These are phyloP conservation scores for Gallinago paraguaiae DNA, from an alignment of 2,113 vertebrate genomes.

Conservation along the genomic window DNA sequence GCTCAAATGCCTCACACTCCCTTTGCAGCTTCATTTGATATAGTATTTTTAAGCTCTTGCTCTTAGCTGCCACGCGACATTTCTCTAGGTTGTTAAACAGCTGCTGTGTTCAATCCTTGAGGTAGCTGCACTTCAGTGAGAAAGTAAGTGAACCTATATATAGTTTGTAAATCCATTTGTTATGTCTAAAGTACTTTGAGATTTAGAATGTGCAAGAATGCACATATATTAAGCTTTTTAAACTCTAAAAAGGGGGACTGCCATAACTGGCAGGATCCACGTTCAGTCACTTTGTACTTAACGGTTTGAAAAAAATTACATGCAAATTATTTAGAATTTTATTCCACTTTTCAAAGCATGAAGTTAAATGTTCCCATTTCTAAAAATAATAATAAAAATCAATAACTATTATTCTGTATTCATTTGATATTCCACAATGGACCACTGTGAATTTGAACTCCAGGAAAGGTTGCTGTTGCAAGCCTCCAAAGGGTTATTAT, in stretches of 20 bases:
- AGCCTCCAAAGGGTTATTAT: conserved; percentile 41
- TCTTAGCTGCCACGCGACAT: neutral
- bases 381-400: conserved; percentile 73
- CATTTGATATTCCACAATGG: conserved; percentile 66
- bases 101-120: conserved; percentile 54
- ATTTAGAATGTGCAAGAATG: conserved; percentile 56
- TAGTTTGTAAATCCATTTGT: conserved; percentile 73
- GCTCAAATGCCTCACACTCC: neutral
- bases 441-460: conserved; percentile 63
- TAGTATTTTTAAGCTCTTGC: neutral
- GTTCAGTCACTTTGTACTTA: conserved; percentile 62
- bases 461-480: conserved; percentile 59
- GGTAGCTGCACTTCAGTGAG: conserved; percentile 52
- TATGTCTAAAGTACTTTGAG: conserved; percentile 67
- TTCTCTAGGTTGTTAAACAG: conserved; percentile 66
- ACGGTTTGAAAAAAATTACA: conserved; percentile 54
- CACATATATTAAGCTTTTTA: conserved; percentile 65
- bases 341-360: conserved; percentile 64
- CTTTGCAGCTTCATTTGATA: neutral
- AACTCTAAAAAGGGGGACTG: conserved; percentile 60
- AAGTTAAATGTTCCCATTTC: conserved; percentile 63
- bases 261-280: conserved; percentile 53
- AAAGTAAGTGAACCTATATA: conserved; percentile 70
- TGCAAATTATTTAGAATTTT: conserved; percentile 67
- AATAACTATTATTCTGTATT: conserved; percentile 68